Evolutionary conservation across 1,140 invertebrate genomes (phyloP).

Genomic region (Atta cephalotes): DNA sequence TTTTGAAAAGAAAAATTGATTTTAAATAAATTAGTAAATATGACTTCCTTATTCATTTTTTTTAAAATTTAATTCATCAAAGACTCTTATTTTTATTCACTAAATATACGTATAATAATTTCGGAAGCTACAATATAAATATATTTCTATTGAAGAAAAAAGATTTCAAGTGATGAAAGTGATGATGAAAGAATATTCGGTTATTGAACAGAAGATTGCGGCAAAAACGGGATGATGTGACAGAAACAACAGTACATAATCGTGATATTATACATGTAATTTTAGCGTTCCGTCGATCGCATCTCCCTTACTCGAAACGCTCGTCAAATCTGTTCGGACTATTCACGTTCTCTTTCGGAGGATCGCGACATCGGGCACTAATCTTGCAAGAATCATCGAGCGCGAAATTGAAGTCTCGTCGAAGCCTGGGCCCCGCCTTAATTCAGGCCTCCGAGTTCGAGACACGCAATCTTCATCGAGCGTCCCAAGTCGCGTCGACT

Average conservation of each 20-base stretch:
- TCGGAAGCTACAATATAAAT: neutral
- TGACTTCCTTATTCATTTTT: neutral
- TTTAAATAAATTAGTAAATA: neutral
- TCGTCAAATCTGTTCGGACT: constrained; percentile 1
- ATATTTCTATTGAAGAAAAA: neutral
- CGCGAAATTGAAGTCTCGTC: constrained; percentile 62
- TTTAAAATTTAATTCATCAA: neutral
- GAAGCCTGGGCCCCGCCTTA: constrained; percentile 47
- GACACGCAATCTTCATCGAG: constrained; percentile 64
- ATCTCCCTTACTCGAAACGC: neutral
- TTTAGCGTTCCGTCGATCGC: neutral
- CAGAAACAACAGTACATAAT: neutral
- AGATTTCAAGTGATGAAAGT: neutral
- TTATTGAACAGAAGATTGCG: neutral
- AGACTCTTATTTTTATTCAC: neutral
- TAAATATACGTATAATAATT: neutral
- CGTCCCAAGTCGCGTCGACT: constrained; percentile 6
- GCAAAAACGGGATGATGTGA: neutral
- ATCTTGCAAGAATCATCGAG: constrained; percentile 36
- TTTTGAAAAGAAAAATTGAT: neutral
- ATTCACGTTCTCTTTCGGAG: constrained; percentile 9
- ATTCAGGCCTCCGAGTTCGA: constrained; percentile 42
- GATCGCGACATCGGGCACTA: constrained; percentile 13
- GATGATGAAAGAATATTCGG: neutral
- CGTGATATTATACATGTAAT: constrained; percentile 22